Base-by-base conservation (phyloP, 92 coral and sea anemone species). In the Zoanthus gigantus region DNA sequence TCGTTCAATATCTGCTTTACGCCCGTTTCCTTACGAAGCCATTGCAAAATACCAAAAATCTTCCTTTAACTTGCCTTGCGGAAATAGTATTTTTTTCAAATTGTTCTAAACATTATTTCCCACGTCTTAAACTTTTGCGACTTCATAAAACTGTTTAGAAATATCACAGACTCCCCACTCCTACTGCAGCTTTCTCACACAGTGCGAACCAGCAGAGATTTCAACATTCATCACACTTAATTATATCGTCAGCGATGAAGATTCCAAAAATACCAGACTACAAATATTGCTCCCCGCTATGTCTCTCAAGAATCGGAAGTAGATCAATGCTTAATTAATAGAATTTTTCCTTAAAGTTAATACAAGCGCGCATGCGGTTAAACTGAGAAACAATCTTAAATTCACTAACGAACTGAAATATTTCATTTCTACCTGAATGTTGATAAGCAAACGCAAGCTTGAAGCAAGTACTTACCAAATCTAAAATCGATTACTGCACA, bases 221-320 rank as follows among this genome's bases (percentile, higher is more conserved):
- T 81, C 45, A 81, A 29, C n/a, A 61, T 80, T 80, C n/a, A 80
- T 80, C 73, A 16, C 73, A 50, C 47, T 81, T 81, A 81, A 81
- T 81, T 66, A 81, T 81, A 66, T 81, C 31, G 50, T 57, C 57
- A 46, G 74, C 74, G 45, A 12, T 81, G 0, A 54, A 65, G 75
- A 23, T 53, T 1, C 17, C 12, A 30, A 29, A 45, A 81, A 66
- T 81, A 81, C 74, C 44, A 66, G 85, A 5, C 28, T 32, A 6
- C 45, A 71, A 29, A 66, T 81, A 81, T 66, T 63, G 85, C 65
- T 45, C 75, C 85, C 85, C 75, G 85, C 85, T 67, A 81, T 53
- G 60, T 44, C 18, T 61, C 74, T 80, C 52, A 65, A 61, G 60
- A 17, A 47, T 81, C 85, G 85, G 85, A 81, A 81, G 63, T 71